These are phyloP conservation scores for Penelope pileata DNA, from an alignment of 2,113 vertebrate genomes.

Conservation along the genomic window DNA sequence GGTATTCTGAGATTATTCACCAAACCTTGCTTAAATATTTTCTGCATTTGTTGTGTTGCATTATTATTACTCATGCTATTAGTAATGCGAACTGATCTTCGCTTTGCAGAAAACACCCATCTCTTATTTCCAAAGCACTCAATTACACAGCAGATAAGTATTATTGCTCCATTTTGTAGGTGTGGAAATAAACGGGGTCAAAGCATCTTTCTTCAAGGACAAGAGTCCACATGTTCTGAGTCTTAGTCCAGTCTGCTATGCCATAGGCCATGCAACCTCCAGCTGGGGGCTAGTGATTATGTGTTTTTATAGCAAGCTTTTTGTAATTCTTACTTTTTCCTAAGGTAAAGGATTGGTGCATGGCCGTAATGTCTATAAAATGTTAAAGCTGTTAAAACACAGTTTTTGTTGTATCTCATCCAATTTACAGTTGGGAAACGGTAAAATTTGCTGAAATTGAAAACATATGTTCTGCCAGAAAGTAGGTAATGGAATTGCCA, in stretches of 20 bases:
- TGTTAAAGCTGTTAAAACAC: slow-evolving; percentile 54
- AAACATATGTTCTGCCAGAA: slow-evolving; percentile 36
- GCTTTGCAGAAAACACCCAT: background rate
- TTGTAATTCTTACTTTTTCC: slow-evolving; percentile 55
- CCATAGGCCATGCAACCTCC: background rate
- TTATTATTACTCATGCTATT: slow-evolving; percentile 6
- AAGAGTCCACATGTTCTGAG: background rate
- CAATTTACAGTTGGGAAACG: slow-evolving; percentile 60
- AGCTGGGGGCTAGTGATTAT: slow-evolving; percentile 30
- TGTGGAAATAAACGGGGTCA: background rate
- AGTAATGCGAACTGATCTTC: background rate
- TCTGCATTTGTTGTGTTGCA: background rate
- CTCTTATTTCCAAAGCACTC: slow-evolving; percentile 5
- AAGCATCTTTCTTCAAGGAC: slow-evolving; percentile 6
- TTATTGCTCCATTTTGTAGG: background rate
- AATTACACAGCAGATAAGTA: background rate
- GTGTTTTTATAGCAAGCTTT: slow-evolving; percentile 41
- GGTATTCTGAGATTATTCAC: background rate
- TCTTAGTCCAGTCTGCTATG: background rate
- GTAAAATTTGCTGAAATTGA: slow-evolving; percentile 52
- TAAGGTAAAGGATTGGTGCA: slow-evolving; percentile 22
- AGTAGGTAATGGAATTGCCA: slow-evolving; percentile 20
- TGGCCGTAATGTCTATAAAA: slow-evolving; percentile 52
- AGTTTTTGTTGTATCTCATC: slow-evolving; percentile 64
- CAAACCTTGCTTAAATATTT: background rate